Conservation (phyloP, 2,888 invertebrate genomes). For the Rhorus exstirpatorius region DNA sequence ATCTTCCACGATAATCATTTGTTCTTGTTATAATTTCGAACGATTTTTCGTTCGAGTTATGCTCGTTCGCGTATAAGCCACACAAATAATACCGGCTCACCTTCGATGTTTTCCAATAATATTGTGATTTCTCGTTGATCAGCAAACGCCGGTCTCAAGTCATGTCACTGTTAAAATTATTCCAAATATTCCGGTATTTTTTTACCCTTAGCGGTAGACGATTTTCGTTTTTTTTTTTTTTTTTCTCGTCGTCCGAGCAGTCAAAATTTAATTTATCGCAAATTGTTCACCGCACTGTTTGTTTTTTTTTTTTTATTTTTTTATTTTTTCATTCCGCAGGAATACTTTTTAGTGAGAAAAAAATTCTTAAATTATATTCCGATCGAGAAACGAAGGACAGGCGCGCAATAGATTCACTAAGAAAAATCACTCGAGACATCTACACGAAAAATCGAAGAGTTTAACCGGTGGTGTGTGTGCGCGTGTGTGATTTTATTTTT, state of each 20-base stretch:
- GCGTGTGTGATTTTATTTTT: not conserved
- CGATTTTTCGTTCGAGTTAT: not conserved
- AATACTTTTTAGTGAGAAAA: not conserved
- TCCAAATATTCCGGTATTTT: slow-evolving; percentile 5
- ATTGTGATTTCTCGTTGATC: slow-evolving; percentile 1
- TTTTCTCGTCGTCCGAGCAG: not conserved
- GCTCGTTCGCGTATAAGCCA: not conserved
- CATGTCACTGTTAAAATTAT: slow-evolving; percentile 15
- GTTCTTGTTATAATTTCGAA: not conserved
- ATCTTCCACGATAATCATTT: not conserved
- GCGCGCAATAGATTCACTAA: not conserved
- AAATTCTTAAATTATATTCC: not conserved
- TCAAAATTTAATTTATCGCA: not conserved
- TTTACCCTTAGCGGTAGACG: not conserved
- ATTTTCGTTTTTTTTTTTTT: not conserved
- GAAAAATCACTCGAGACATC: not conserved
- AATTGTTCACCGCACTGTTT: not conserved
- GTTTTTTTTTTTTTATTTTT: not conserved
- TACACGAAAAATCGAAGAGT: not conserved
- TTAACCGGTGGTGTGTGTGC: too few relatives aligned
- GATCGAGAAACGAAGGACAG: too few relatives aligned
- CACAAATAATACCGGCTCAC: slow-evolving; percentile 14
- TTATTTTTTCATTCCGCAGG: too few relatives aligned
- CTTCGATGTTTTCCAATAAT: slow-evolving; percentile 17
- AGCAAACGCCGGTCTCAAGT: slow-evolving; percentile 19